phyloP scores from a whole-genome alignment of 2,888 invertebrate genomes.

The Drosophila tripunctata region DNA sequence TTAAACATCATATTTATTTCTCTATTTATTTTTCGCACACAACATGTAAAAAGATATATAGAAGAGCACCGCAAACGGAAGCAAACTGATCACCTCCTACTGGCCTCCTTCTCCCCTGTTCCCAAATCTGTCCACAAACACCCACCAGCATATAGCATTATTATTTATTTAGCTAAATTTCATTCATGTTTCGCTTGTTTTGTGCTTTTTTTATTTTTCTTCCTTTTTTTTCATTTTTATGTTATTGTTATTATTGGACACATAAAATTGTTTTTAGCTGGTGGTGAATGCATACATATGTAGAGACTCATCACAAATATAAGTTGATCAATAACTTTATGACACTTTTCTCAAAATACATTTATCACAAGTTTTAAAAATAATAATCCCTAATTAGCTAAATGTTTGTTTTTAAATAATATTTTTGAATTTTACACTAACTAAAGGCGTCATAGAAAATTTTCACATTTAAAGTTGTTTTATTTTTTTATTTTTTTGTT shows the following conservation, averaged over 20 bases:
- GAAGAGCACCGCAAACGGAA: constrained; percentile 20
- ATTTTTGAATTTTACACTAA: background rate
- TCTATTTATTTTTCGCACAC: constrained; percentile 12
- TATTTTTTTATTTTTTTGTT: too few species aligned
- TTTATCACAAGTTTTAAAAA: constrained; percentile 45
- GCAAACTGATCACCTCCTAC: constrained; percentile 2
- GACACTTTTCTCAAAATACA: constrained; percentile 28
- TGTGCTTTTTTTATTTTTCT: constrained; percentile 38
- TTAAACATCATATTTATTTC: constrained; percentile 27
- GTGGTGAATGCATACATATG: constrained; percentile 17
- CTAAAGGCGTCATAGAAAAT: background rate
- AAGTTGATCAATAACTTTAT: constrained; percentile 23
- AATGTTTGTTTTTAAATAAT: constrained; percentile 6
- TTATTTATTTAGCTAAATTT: constrained; percentile 70
- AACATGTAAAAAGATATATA: constrained; percentile 28
- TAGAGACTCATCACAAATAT: background rate
- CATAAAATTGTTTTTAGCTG: constrained; percentile 49
- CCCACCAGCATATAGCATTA: constrained; percentile 33
- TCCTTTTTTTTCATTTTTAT: constrained; percentile 3
- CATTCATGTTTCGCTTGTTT: constrained; percentile 69
- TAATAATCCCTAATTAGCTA: constrained; percentile 38
- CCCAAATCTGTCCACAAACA: background rate
- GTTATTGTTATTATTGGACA: constrained; percentile 14
- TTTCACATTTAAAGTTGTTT: background rate
- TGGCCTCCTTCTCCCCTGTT: background rate